These are phyloP conservation scores for Heliconius charithonia DNA, from an alignment of 2,888 invertebrate species.

Conservation along the genomic window DNA sequence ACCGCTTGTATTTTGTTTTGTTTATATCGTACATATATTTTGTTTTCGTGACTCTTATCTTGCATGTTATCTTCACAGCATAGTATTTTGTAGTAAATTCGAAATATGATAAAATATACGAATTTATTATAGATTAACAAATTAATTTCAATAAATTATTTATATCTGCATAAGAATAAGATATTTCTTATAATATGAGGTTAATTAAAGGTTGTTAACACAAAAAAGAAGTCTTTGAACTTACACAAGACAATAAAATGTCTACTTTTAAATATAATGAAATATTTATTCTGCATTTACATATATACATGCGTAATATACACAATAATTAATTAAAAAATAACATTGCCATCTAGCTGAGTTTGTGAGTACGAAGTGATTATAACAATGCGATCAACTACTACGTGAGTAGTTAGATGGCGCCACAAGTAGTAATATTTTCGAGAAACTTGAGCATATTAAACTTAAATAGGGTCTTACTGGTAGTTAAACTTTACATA, in stretches of 20 bases:
- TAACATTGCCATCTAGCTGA: conserved; percentile 58
- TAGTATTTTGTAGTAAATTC: conserved; percentile 19
- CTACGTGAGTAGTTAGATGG: conserved; percentile 55
- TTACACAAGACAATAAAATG: background rate
- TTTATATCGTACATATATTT: conserved; percentile 30
- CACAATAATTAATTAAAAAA: background rate
- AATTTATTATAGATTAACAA: background rate
- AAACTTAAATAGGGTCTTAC: background rate
- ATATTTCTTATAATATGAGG: background rate
- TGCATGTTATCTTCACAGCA: conserved; percentile 1
- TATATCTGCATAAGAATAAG: background rate
- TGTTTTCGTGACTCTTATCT: conserved; percentile 37
- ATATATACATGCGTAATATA: background rate
- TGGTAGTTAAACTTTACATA: background rate
- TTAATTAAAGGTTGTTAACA: background rate
- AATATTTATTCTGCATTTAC: background rate
- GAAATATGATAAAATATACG: conserved; percentile 2
- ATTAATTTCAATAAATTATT: conserved; percentile 17
- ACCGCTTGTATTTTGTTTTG: conserved; percentile 34
- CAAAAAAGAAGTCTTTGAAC: background rate
- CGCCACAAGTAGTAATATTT: conserved; percentile 49
- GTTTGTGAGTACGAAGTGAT: conserved; percentile 40
- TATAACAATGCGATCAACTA: conserved; percentile 47
- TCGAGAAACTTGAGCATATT: background rate
- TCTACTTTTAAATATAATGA: background rate